A percentile compares a stretch with the other conserved stretches of the same genome.
These are phyloP conservation scores for Typhlichthys subterraneus DNA, from an alignment of 2,797 vertebrate species.

Conservation along the genomic window DNA sequence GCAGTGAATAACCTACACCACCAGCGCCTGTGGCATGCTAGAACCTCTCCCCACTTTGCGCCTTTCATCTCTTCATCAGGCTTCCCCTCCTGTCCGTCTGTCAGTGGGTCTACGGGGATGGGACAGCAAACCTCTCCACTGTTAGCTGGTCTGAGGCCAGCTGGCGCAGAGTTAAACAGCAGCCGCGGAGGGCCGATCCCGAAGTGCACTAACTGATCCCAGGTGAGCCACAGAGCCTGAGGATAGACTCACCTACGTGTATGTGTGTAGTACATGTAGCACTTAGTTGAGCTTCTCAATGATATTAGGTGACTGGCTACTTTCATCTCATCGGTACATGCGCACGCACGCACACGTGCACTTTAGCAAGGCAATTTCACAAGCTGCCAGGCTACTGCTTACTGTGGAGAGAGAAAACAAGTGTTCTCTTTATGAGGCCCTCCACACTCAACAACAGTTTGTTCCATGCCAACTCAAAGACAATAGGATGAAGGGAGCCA, in stretches of 20 bases:
- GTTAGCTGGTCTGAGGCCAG: conserved; percentile 40
- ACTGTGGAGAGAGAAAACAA: conserved; percentile 15
- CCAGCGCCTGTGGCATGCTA: too few relatives aligned
- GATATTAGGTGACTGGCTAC: conserved; percentile 21
- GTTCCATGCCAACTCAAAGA: conserved; percentile 10
- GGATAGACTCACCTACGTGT: conserved; percentile 40
- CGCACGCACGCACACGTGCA: conserved; percentile 5
- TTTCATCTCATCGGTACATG: conserved; percentile 37
- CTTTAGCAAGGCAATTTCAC: not conserved
- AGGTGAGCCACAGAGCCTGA: conserved; percentile 42
- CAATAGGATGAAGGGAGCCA: conserved; percentile 10
- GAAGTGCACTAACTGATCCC: conserved; percentile 45
- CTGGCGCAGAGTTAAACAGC: conserved; percentile 46
- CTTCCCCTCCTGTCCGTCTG: not conserved
- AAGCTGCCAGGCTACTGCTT: conserved; percentile 14
- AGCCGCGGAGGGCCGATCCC: conserved; percentile 23
- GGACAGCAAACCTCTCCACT: conserved; percentile 32
- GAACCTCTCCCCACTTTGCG: conserved; percentile 14
- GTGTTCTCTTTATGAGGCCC: conserved; percentile 22
- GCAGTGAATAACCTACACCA: too few relatives aligned
- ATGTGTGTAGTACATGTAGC: conserved; percentile 7
- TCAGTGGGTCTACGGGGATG: conserved; percentile 16
- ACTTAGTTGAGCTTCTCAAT: conserved; percentile 14
- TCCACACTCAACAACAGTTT: conserved; percentile 5
- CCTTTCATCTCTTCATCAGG: conserved; percentile 22